Evolutionary conservation across 2,113 vertebrate genomes (phyloP).

Genomic region (Oxyura jamaicensis): DNA sequence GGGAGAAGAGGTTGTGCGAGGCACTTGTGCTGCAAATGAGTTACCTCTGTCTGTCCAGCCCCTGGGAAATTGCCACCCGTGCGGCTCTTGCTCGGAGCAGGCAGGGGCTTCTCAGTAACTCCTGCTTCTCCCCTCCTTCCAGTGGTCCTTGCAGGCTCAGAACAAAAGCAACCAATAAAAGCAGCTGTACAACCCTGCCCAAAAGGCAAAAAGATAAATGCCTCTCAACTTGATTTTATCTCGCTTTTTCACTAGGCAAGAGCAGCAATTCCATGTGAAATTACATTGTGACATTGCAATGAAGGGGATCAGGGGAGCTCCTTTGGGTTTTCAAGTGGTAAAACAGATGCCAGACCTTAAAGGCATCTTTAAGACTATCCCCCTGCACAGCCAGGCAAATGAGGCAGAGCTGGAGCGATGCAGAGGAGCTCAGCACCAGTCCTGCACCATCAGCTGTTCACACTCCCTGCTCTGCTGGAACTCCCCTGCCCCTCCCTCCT

Average conservation of each 20-base stretch:
- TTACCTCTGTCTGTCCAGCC: background rate
- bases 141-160: background rate
- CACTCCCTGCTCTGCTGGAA: fast-evolving
- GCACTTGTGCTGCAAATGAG: background rate
- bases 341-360: background rate
- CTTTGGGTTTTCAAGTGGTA: background rate
- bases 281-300: background rate
- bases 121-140: background rate
- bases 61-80: fast-evolving
- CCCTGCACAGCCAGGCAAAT: background rate
- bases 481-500: too few relatives aligned
- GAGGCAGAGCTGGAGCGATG: background rate
- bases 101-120: background rate
- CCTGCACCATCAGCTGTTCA: fast-evolving
- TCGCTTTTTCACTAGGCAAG: background rate
- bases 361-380: background rate
- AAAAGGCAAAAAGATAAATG: background rate
- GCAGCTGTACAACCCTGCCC: background rate
- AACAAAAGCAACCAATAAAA: background rate
- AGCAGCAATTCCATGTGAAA: background rate
- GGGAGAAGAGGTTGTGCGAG: background rate
- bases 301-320: background rate
- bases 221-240: background rate
- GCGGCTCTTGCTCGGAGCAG: fast-evolving
- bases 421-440: background rate